phyloP scores from a whole-genome alignment of 2,113 vertebrate genomes.

The Emberiza fucata region DNA sequence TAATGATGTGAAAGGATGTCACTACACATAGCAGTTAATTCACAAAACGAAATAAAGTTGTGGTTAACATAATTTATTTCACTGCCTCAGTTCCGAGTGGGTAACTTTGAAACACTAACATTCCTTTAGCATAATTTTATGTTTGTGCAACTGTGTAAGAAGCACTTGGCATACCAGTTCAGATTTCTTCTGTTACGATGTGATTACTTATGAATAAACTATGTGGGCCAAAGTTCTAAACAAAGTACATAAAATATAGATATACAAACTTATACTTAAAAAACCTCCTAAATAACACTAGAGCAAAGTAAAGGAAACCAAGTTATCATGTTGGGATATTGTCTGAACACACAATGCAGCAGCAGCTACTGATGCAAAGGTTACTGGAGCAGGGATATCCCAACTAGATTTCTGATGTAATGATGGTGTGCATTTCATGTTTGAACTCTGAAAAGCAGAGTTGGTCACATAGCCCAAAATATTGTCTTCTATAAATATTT shows the following conservation, averaged over 20 bases:
- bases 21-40: neutral
- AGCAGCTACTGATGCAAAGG: neutral
- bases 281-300: neutral
- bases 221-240: neutral
- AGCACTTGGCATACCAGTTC: neutral
- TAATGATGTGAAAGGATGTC: neutral
- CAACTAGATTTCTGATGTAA: neutral
- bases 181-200: neutral
- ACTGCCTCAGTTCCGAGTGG: neutral
- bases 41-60: neutral
- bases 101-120: neutral
- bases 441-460: neutral
- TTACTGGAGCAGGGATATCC: neutral
- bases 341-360: neutral
- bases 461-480: neutral
- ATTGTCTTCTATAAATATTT: neutral
- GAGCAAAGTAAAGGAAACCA: neutral
- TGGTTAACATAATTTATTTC: neutral
- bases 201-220: neutral
- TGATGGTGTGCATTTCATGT: neutral
- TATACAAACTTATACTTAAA: neutral
- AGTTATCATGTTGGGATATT: neutral
- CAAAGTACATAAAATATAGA: neutral
- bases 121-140: neutral
- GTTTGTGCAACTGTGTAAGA: neutral